Percentiles rank a stretch among this genome's conserved stretches.
Conservation (phyloP, 2,113 vertebrate species). For the Thunnus maccoyii region DNA sequence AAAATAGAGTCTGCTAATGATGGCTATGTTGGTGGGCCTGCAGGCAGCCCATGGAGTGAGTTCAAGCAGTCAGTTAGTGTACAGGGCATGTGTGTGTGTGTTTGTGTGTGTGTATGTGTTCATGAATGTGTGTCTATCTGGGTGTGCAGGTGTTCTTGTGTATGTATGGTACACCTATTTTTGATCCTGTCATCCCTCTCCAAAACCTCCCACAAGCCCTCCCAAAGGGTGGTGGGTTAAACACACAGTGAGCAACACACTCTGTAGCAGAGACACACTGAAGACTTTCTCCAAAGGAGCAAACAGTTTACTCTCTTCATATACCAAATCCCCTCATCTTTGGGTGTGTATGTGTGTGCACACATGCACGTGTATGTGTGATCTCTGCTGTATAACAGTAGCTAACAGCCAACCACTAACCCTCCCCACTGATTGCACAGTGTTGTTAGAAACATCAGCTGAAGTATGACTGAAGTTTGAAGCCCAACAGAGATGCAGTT, state of each 20-base stretch:
- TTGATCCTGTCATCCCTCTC: constrained; percentile 68
- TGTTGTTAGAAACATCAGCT: constrained; percentile 51
- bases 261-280: constrained; percentile 28
- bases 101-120: constrained; percentile 29
- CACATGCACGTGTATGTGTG: constrained; percentile 4
- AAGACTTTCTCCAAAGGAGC: constrained; percentile 54
- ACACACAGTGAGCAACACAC: constrained; percentile 51
- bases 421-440: constrained; percentile 33
- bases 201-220: constrained; percentile 61
- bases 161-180: constrained; percentile 56
- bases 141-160: constrained; percentile 47
- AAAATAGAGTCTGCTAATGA: constrained; percentile 71
- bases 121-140: constrained; percentile 54
- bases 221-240: constrained; percentile 57
- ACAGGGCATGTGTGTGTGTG: constrained; percentile 28
- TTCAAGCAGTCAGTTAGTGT: constrained; percentile 48
- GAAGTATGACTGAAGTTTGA: constrained; percentile 55
- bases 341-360: constrained; percentile 19
- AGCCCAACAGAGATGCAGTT: constrained; percentile 62
- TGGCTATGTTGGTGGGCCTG: constrained; percentile 60
- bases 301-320: constrained; percentile 55
- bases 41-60: constrained; percentile 62
- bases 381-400: constrained; percentile 45
- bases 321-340: constrained; percentile 60
- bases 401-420: constrained; percentile 44